Base-by-base conservation (phyloP, 2,888 invertebrate genomes). In the Agelastica alni region DNA sequence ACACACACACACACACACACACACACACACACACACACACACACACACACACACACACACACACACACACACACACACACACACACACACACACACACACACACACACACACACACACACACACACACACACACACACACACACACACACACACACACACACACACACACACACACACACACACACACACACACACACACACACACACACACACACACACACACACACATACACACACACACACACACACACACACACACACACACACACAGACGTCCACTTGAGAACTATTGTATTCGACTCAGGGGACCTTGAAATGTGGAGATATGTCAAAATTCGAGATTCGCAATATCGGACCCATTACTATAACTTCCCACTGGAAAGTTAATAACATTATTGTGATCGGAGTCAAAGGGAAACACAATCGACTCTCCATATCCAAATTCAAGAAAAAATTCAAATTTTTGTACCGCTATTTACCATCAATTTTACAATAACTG, bases 21-120 rank as follows among this genome's bases (percentile, higher is more conserved):
- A 34, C 34, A 34, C 34, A 34, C 34, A 34, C 34, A 34, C 34
- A 34, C 34, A 34, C 34, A 34, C 34, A 34, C 34, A 34, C 12
- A 34, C 12, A 34, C 34, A 34, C 34, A 34, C 34, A 34, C 34
- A 34, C 34, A 34, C 34, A 34, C 34, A 34, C 34, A 34, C 34
- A 34, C 12, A 34, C 12, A 34, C 34, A 34, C 34, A 34, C 34
- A 34, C 34, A 34, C 34, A 34, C 34, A 34, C 34, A 34, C 34
- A 34, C 34, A 34, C 34, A 34, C 12, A 34, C 12, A 34, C 34
- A 34, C 34, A 34, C 34, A 34, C 34, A 34, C 34, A 34, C 34
- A 34, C 14, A 13, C 14, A 34, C 3, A 34, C 13, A 34, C 12
- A 34, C 14, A 34, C 14, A 34, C 12, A 34, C 34, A 34, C 34